Base-by-base conservation (phyloP, 2,113 vertebrate genomes). In the Halcyon senegalensis region DNA sequence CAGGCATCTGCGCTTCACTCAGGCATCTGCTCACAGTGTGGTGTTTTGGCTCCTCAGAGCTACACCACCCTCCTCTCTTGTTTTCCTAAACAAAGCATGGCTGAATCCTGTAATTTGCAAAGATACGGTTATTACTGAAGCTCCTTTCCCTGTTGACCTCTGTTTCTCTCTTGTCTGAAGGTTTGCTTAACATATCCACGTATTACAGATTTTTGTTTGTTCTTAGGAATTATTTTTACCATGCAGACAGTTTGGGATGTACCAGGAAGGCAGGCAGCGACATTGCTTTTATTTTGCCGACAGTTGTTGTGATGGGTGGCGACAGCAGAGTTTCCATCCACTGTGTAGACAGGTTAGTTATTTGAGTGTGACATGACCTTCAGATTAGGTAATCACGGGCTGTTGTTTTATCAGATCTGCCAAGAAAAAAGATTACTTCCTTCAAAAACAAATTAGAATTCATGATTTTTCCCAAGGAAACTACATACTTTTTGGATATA, bases 341-440 rank as follows among this genome's bases (percentile, higher is more conserved):
- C 89, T 86, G 37, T 94, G 84, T 56, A 78, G 77, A 85, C 31
- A 64, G 51, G 51, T 93, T 91, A 92, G 64, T 90, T 90, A 89
- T 93, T 93, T 64, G 37, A 95, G 86, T 41, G 96, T 88, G 93
- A 88, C 88, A 74, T 89, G 95, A 97, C 95, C 98, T 98, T 96
- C 92, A 97, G 96, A 89, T 96, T 89, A 97, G 91, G 95, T 88
- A 96, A 96, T 95, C 78, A 62, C 33, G 56, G 48, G 28, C 90
- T 28, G 2, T 77, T 97, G 46, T 35, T 97, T 98, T 97, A 97
- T 97, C 97, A 96, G 84, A 95, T 96, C 93, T 85, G 56, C 60
- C 97, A 97, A 96, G 95, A 97, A 97, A 97, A 97, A 97, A 92
- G 35, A 98, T 97, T 94, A 30, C 96, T 98, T 98, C 97, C 97